Percentiles rank a stretch among this genome's conserved stretches.
These are phyloP conservation scores for Bovichtus diacanthus DNA, from an alignment of 2,797 vertebrate genomes.

Conservation along the genomic window DNA sequence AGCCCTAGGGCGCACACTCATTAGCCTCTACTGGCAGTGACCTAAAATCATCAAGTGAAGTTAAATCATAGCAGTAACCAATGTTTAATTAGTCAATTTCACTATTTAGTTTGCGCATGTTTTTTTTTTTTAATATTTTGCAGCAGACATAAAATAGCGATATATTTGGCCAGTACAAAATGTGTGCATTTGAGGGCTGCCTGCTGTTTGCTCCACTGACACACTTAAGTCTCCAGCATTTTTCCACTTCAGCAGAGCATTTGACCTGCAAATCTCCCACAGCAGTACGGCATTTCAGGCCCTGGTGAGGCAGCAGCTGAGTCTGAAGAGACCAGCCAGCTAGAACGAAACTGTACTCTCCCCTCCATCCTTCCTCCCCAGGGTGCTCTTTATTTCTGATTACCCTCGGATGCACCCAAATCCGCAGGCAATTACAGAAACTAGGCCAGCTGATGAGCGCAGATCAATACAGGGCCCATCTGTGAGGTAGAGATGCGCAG, in stretches of 20 bases:
- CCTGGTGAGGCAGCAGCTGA: slow-evolving; percentile 42
- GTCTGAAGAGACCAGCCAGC: slow-evolving; percentile 18
- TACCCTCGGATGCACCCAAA: slow-evolving; percentile 40
- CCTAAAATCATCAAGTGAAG: slow-evolving; percentile 31
- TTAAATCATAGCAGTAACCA: not conserved
- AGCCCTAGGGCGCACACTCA: no score
- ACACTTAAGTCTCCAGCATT: slow-evolving; percentile 41
- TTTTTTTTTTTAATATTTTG: not conserved
- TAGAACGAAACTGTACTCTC: slow-evolving; percentile 12
- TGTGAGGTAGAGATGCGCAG: slow-evolving; percentile 28
- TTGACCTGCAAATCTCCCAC: slow-evolving; percentile 47
- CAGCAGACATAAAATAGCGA: slow-evolving; percentile 19
- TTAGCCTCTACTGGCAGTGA: slow-evolving; percentile 22
- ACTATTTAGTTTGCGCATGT: not conserved
- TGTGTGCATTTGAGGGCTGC: not conserved
- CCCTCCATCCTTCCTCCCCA: slow-evolving; percentile 34
- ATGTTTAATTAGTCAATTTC: slow-evolving; percentile 7
- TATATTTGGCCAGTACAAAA: not conserved
- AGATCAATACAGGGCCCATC: slow-evolving; percentile 52
- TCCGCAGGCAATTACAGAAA: slow-evolving; percentile 49
- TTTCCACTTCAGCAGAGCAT: slow-evolving; percentile 35
- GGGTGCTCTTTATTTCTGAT: slow-evolving; percentile 57
- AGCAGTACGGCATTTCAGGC: slow-evolving; percentile 53
- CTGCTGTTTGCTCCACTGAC: slow-evolving; percentile 47
- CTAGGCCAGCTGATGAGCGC: slow-evolving; percentile 51